A percentile compares a stretch with the other conserved stretches of the same genome.
Evolutionary conservation across 2,888 invertebrate species (phyloP).

Genomic region (Drosophila prolongata): DNA sequence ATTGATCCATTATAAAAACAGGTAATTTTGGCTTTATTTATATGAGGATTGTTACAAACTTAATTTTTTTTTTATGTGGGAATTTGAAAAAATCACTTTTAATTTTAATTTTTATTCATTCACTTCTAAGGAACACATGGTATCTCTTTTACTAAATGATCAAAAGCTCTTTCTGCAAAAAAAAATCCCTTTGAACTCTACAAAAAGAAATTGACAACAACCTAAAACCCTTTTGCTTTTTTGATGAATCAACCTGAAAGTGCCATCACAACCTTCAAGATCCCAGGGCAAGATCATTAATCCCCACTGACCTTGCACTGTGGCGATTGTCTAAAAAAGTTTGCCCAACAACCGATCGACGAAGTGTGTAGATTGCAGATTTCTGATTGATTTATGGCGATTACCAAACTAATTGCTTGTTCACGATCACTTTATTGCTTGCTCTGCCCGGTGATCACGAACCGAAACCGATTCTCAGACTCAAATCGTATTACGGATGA

Average conservation of each 20-base stretch:
- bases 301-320: slow-evolving; percentile 11
- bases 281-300: background rate
- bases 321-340: background rate
- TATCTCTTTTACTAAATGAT: too few species aligned
- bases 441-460: slow-evolving; percentile 1
- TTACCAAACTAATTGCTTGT: slow-evolving; percentile 33
- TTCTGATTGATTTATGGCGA: slow-evolving; percentile 28
- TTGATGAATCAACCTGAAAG: background rate
- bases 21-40: too few species aligned
- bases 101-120: too few species aligned
- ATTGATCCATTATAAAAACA: too few species aligned
- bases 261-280: background rate
- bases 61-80: too few species aligned
- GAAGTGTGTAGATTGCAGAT: slow-evolving; percentile 20
- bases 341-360: slow-evolving; percentile 1
- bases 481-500: slow-evolving; percentile 79
- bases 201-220: too few species aligned
- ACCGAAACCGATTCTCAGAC: slow-evolving; percentile 24
- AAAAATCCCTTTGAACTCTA: too few species aligned
- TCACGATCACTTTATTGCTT: slow-evolving; percentile 18
- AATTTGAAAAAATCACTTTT: too few species aligned
- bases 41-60: too few species aligned
- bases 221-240: background rate
- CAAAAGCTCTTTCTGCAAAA: too few species aligned
- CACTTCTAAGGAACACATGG: too few species aligned